Evolutionary conservation across 92 coral and sea anemone species (phyloP).

Genomic region (Phenganax marumi): DNA sequence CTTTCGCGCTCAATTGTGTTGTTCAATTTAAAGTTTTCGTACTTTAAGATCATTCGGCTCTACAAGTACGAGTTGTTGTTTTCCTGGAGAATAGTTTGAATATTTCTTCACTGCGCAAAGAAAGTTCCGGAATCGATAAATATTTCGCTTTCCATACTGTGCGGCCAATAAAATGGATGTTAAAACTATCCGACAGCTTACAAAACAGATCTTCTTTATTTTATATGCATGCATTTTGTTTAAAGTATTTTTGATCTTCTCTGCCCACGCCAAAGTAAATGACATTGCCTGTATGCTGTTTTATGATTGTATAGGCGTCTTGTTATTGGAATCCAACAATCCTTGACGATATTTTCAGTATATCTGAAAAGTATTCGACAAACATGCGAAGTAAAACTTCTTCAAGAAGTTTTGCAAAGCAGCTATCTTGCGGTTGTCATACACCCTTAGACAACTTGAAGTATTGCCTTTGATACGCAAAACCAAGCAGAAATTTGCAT

Average conservation of each 20-base stretch:
- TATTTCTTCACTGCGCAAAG: background rate
- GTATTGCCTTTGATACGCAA: background rate
- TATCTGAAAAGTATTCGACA: too few species aligned
- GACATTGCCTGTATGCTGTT: background rate
- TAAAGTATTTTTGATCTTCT: background rate
- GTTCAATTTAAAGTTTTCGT: background rate
- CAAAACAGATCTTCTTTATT: too few species aligned
- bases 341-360: too few species aligned
- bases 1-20: background rate
- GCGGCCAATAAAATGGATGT: too few species aligned
- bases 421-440: background rate
- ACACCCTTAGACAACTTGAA: background rate
- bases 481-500: background rate
- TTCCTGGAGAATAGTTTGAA: background rate
- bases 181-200: too few species aligned
- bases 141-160: too few species aligned
- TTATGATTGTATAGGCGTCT: background rate
- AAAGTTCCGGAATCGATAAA: background rate
- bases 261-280: background rate
- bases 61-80: background rate
- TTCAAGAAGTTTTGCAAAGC: background rate
- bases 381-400: too few species aligned
- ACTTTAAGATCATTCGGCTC: background rate
- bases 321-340: too few species aligned
- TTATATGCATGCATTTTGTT: background rate